These are phyloP conservation scores for Peromyscus eremicus DNA, from an alignment of 2,797 vertebrate species.

Conservation along the genomic window DNA sequence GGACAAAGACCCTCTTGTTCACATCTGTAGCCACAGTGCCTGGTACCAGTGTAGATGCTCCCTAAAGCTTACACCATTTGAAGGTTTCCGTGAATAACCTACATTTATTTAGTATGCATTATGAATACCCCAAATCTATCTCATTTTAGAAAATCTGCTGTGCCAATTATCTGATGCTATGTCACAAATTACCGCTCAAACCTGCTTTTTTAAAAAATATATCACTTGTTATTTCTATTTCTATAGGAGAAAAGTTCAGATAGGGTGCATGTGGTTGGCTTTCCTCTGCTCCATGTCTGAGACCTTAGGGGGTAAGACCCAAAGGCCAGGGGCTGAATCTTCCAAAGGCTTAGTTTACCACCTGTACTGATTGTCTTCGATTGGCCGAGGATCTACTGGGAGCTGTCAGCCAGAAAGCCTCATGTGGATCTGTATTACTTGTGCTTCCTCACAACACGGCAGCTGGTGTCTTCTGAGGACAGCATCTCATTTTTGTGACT, in stretches of 20 bases:
- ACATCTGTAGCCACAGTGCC: not conserved
- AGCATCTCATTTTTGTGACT: not conserved
- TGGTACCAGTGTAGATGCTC: not conserved
- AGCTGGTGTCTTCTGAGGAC: not conserved
- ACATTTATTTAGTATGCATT: not conserved
- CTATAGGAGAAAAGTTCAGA: conserved; percentile 1
- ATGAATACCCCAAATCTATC: conserved; percentile 6
- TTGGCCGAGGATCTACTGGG: not conserved
- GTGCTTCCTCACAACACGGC: not conserved
- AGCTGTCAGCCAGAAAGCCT: not conserved
- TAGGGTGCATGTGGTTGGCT: not conserved
- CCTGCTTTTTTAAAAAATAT: not conserved
- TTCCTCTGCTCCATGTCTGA: not conserved
- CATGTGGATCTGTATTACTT: not conserved
- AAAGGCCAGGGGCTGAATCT: not conserved
- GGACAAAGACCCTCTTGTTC: not conserved
- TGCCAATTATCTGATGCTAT: not conserved
- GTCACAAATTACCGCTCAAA: not conserved
- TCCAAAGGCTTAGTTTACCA: not conserved
- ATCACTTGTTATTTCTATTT: conserved; percentile 21
- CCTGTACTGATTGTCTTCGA: not conserved
- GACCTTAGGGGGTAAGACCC: not conserved
- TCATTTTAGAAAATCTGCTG: not conserved
- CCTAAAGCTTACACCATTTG: not conserved
- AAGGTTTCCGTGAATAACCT: not conserved